Conservation (phyloP, 2,113 vertebrate genomes). For the Ceyx cyanopectus region DNA sequence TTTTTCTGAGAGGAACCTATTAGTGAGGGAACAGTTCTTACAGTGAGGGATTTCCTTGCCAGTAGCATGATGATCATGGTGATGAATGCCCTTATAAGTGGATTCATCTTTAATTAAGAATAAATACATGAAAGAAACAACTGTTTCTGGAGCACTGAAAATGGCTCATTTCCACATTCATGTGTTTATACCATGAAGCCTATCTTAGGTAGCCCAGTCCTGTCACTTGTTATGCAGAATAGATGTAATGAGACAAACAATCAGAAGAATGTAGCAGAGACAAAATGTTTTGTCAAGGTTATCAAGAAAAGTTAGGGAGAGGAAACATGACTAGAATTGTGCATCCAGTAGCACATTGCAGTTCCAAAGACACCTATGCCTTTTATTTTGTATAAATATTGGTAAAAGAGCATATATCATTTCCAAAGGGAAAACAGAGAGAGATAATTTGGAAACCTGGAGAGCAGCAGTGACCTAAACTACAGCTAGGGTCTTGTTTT, state of each 20-base stretch:
- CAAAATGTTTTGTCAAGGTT: not conserved
- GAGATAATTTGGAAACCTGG: not conserved
- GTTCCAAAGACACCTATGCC: not conserved
- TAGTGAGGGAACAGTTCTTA: not conserved
- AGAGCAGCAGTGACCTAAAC: not conserved
- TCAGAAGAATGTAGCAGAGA: not conserved
- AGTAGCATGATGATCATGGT: not conserved
- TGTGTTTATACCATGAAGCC: slow-evolving; percentile 32
- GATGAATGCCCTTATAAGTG: not conserved
- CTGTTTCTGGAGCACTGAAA: slow-evolving; percentile 8
- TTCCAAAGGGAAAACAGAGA: not conserved
- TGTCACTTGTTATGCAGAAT: slow-evolving; percentile 23
- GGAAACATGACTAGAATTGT: not conserved
- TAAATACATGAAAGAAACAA: slow-evolving; percentile 14
- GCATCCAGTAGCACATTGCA: not conserved
- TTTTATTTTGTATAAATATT: slow-evolving; percentile 2
- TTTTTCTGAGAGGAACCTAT: not conserved
- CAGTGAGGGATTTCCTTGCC: not conserved
- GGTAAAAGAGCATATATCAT: not conserved
- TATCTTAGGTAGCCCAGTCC: not conserved
- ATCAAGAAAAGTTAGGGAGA: slow-evolving; percentile 7
- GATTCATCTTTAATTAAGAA: slow-evolving; percentile 62
- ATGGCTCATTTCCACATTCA: not conserved
- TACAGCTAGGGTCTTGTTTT: not conserved
- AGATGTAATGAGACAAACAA: slow-evolving; percentile 28